Percentiles rank a stretch among this genome's conserved stretches.
Conservation (phyloP, 2,113 vertebrate species). For the Eira barbara region DNA sequence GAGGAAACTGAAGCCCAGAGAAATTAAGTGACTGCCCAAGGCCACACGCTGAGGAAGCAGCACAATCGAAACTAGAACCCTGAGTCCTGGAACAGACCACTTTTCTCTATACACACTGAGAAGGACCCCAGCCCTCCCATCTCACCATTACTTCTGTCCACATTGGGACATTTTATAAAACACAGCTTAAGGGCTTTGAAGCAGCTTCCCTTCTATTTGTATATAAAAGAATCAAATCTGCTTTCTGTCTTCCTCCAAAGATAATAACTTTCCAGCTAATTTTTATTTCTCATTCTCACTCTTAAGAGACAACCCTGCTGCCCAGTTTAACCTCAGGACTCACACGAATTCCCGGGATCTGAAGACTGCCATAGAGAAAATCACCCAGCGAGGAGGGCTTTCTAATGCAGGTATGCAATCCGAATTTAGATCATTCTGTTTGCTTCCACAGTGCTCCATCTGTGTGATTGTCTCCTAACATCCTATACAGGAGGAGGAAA, state of each 20-base stretch:
- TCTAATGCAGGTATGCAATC: constrained; percentile 93
- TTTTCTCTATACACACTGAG: neutral
- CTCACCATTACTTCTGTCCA: neutral
- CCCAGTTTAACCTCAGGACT: constrained; percentile 92
- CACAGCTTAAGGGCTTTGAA: neutral
- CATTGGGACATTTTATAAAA: neutral
- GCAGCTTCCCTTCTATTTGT: neutral
- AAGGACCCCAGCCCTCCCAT: neutral
- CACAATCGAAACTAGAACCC: neutral
- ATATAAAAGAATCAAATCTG: neutral
- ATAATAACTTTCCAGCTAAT: constrained; percentile 11
- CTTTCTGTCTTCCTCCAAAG: constrained; percentile 14
- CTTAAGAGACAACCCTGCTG: constrained; percentile 90
- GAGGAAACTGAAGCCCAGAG: neutral
- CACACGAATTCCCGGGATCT: constrained; percentile 89
- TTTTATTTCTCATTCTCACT: constrained; percentile 66
- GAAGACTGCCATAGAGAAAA: constrained; percentile 91
- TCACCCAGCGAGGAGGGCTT: constrained; percentile 93
- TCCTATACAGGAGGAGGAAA: neutral
- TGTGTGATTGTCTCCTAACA: neutral
- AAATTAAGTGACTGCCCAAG: neutral
- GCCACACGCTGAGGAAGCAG: neutral
- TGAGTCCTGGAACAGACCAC: neutral
- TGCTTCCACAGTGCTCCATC: neutral
- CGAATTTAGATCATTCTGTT: neutral